Percentiles rank a stretch among this genome's conserved stretches.
Conservation (phyloP, 2,113 vertebrate species). For the Beaufortia kweichowensis region DNA sequence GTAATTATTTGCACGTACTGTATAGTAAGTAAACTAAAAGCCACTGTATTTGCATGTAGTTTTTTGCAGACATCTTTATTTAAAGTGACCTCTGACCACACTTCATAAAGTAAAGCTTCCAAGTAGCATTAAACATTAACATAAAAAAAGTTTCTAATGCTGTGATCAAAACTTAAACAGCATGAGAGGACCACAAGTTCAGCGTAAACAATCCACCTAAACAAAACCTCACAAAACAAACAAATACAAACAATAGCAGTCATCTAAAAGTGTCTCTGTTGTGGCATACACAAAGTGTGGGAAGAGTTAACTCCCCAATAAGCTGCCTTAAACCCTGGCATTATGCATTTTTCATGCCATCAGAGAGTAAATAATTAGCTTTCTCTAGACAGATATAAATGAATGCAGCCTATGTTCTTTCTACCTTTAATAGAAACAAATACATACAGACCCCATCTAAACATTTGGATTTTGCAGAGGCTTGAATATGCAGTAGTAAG, state of each 20-base stretch:
- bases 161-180: constrained; percentile 64
- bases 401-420: constrained; percentile 50
- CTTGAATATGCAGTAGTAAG: too few species aligned
- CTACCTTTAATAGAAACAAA: neutral
- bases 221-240: constrained; percentile 58
- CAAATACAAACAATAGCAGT: constrained; percentile 63
- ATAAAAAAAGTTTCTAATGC: too few species aligned
- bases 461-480: constrained; percentile 46
- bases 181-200: constrained; percentile 42
- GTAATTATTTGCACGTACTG: neutral
- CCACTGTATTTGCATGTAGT: too few species aligned
- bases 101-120: too few species aligned
- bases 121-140: too few species aligned
- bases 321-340: constrained; percentile 63
- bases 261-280: constrained; percentile 57
- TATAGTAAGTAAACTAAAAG: neutral
- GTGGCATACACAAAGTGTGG: constrained; percentile 61
- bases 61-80: too few species aligned
- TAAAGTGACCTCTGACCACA: too few species aligned
- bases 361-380: constrained; percentile 72
- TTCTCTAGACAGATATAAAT: constrained; percentile 41
- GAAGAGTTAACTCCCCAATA: constrained; percentile 72
- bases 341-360: constrained; percentile 70
- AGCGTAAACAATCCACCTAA: constrained; percentile 39
- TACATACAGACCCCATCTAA: neutral